A percentile compares a stretch with the other conserved stretches of the same genome.
phyloP scores from a whole-genome alignment of 2,797 vertebrate species.

The Urocyon cinereoargenteus region DNA sequence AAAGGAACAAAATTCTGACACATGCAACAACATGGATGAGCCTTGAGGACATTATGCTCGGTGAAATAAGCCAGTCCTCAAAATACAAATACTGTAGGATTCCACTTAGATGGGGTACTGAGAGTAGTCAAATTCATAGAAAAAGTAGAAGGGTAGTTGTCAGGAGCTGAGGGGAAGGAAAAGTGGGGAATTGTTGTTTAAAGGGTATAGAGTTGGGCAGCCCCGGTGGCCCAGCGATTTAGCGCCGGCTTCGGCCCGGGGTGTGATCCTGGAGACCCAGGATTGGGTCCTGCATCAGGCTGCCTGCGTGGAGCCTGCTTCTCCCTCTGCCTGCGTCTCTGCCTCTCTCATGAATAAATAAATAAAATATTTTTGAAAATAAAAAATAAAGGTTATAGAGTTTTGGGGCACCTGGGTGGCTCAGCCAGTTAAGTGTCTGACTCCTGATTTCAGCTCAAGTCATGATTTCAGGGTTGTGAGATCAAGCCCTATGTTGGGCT shows the following conservation, averaged over 20 bases:
- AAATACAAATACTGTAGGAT: conserved; percentile 8
- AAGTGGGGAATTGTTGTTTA: neutral
- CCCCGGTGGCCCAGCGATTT: too few relatives aligned
- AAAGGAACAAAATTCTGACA: conserved; percentile 35
- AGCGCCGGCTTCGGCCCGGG: too few relatives aligned
- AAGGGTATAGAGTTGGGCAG: neutral
- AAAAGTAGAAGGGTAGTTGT: conserved; percentile 1
- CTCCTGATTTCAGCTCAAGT: neutral
- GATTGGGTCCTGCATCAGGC: too few relatives aligned
- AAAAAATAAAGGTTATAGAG: neutral
- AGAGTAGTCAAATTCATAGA: neutral
- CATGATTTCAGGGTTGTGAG: neutral
- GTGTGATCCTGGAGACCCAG: too few relatives aligned
- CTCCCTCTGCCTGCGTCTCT: too few relatives aligned
- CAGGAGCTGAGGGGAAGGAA: neutral
- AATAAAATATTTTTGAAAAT: too few relatives aligned
- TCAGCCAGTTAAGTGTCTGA: neutral
- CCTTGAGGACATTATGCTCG: neutral
- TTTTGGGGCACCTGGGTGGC: neutral
- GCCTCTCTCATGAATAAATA: too few relatives aligned
- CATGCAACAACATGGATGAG: neutral
- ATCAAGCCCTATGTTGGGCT: neutral
- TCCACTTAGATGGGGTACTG: neutral
- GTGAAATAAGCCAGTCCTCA: neutral
- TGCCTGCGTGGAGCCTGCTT: too few relatives aligned